Evolutionary conservation across 2,888 invertebrate species (phyloP).

Genomic region (Seladonia tumulorum): DNA sequence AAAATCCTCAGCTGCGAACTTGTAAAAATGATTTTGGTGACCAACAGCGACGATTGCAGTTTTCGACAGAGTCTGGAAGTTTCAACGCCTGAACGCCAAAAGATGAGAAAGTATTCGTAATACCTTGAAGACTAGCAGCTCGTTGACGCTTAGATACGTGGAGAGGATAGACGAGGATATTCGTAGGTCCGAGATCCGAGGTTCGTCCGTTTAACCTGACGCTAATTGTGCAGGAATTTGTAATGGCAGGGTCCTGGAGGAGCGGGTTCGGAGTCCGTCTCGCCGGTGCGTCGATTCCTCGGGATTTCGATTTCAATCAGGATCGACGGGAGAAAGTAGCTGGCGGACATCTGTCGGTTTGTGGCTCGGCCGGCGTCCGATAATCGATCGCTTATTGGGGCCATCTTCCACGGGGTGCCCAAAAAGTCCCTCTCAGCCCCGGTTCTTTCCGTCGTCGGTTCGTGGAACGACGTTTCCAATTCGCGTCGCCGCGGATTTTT

Average conservation of each 20-base stretch:
- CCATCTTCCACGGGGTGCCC: constrained; percentile 59
- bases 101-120: too few species aligned
- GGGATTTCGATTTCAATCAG: constrained; percentile 24
- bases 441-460: constrained; percentile 56
- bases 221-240: background rate
- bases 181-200: background rate
- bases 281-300: background rate
- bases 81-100: too few species aligned
- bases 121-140: too few species aligned
- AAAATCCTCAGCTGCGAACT: too few species aligned
- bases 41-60: too few species aligned
- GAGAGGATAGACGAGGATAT: too few species aligned
- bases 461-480: constrained; percentile 82
- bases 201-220: background rate
- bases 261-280: background rate
- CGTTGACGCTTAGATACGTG: too few species aligned
- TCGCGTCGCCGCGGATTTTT: constrained; percentile 81
- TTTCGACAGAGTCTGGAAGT: too few species aligned
- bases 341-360: constrained; percentile 34
- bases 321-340: constrained; percentile 19
- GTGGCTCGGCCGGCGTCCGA: constrained; percentile 14
- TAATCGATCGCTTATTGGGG: constrained; percentile 63
- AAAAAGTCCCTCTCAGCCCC: constrained; percentile 53
- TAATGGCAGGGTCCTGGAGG: background rate
- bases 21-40: too few species aligned